Evolutionary conservation across 2,888 invertebrate genomes (phyloP).

Genomic region (Drosophila paranaensis): DNA sequence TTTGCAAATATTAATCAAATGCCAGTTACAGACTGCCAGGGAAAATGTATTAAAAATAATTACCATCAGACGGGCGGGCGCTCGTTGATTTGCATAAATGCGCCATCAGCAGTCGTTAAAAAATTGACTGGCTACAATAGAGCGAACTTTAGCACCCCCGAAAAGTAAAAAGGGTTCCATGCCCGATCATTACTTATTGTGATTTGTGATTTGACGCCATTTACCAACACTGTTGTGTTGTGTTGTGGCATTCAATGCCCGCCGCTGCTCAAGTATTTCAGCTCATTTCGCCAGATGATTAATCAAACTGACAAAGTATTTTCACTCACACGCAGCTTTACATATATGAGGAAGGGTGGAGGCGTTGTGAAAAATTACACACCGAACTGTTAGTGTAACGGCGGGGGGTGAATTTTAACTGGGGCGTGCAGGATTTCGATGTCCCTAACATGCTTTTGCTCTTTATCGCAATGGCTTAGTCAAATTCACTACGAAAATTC

Average conservation of each 20-base stretch:
- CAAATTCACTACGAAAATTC: conserved; percentile 5
- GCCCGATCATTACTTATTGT: conserved; percentile 73
- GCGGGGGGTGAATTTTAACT: conserved; percentile 16
- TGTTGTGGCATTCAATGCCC: neutral
- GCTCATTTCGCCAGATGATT: conserved; percentile 52
- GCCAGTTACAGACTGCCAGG: conserved; percentile 62
- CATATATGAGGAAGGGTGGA: conserved; percentile 24
- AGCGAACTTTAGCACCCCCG: neutral
- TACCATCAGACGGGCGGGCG: conserved; percentile 44
- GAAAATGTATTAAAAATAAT: conserved; percentile 72
- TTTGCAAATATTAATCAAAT: conserved; percentile 68
- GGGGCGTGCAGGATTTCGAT: neutral
- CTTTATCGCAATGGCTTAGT: conserved; percentile 32
- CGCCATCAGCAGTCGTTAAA: conserved; percentile 68
- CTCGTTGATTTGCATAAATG: conserved; percentile 70
- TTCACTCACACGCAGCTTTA: conserved; percentile 36
- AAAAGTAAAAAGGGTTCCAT: conserved; percentile 49
- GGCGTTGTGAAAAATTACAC: conserved; percentile 36
- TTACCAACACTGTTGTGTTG: conserved; percentile 39
- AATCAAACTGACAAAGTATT: conserved; percentile 77
- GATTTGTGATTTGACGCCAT: conserved; percentile 76
- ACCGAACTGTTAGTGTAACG: conserved; percentile 29
- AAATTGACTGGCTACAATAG: conserved; percentile 22
- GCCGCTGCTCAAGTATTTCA: conserved; percentile 7
- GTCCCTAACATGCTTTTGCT: conserved; percentile 44